Conservation (phyloP, 1,140 invertebrate genomes). For the Onthophagus taurus region DNA sequence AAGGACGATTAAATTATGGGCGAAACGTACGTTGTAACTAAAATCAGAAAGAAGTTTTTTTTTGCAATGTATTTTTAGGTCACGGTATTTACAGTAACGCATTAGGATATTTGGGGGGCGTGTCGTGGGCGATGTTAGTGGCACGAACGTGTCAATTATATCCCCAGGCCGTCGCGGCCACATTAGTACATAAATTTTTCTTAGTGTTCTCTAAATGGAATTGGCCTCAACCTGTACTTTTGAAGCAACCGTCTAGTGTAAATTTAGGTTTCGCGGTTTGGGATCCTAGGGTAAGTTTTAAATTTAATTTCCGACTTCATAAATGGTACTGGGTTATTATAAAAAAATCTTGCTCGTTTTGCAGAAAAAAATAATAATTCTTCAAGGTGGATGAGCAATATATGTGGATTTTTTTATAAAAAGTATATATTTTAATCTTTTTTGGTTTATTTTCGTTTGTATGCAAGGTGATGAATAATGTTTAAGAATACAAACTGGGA, state of each 20-base stretch:
- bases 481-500: too few relatives aligned
- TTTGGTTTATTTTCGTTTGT: neutral
- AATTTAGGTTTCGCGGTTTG: constrained; percentile 88
- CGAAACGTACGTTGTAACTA: constrained; percentile 88
- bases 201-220: constrained; percentile 95
- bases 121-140: constrained; percentile 99
- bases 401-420: neutral
- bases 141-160: constrained; percentile 97
- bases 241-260: constrained; percentile 83
- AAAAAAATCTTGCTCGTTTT: too few relatives aligned
- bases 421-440: neutral
- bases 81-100: constrained; percentile 98
- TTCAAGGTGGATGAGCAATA: too few relatives aligned
- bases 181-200: constrained; percentile 96
- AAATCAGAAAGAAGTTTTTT: neutral
- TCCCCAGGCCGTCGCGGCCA: constrained; percentile 91
- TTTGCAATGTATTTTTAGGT: constrained; percentile 44
- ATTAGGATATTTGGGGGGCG: constrained; percentile 94
- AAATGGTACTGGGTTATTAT: too few relatives aligned
- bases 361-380: too few relatives aligned
- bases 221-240: constrained; percentile 94
- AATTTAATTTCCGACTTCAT: too few relatives aligned
- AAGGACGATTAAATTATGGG: constrained; percentile 96
- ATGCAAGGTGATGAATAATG: too few relatives aligned
- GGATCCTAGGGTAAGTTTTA: constrained; percentile 73